Evolutionary conservation across 2,888 invertebrate species (phyloP).

Genomic region (Lepidochitona cinerea): DNA sequence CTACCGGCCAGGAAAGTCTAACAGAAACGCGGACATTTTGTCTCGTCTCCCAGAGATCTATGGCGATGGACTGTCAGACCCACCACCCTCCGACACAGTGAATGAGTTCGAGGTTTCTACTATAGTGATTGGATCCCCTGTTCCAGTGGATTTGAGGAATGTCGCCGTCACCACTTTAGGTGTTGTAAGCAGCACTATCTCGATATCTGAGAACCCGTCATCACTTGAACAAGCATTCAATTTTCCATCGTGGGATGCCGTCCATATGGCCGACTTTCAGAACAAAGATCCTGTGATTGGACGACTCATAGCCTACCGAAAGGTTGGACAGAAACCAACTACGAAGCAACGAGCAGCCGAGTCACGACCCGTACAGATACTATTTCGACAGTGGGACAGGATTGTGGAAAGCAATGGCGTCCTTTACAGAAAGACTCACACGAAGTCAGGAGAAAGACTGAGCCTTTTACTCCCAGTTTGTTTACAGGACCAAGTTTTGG

Average conservation of each 20-base stretch:
- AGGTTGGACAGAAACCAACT: too few species aligned
- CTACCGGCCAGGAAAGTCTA: conserved; percentile 18
- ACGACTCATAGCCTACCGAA: too few species aligned
- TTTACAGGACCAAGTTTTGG: background rate
- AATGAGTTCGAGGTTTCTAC: too few species aligned
- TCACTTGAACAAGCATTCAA: too few species aligned
- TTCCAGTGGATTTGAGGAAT: too few species aligned
- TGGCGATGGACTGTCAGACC: too few species aligned
- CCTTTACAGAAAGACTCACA: background rate
- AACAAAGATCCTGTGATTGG: background rate
- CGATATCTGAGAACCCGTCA: too few species aligned
- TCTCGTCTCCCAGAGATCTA: conserved; percentile 15
- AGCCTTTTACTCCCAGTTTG: too few species aligned
- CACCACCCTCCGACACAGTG: too few species aligned
- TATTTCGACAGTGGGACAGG: conserved; percentile 1
- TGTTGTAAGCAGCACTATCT: too few species aligned
- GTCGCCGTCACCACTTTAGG: too few species aligned
- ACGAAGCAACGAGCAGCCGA: background rate
- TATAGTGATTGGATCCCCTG: too few species aligned
- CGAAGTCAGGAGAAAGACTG: background rate
- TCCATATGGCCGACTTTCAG: background rate
- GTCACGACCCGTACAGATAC: background rate
- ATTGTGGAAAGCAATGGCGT: background rate
- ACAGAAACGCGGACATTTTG: conserved; percentile 22
- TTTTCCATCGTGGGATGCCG: background rate